These are phyloP conservation scores for Cyclophora albipunctata DNA, from an alignment of 2,888 invertebrate species.

Conservation along the genomic window DNA sequence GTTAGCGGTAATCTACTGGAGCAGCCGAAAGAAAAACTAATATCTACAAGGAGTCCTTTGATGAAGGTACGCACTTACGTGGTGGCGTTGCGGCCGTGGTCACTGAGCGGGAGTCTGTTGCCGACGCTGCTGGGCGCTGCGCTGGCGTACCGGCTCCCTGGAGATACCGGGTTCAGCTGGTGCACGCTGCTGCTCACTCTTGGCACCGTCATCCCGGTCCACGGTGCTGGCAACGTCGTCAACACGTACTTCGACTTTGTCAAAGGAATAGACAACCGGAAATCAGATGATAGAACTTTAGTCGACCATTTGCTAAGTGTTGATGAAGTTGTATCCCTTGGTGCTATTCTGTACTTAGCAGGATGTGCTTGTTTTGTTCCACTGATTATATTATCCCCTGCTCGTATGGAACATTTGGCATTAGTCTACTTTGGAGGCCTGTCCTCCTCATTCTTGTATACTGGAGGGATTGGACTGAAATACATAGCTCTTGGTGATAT, in stretches of 20 bases:
- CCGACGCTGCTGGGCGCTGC: slow-evolving; percentile 93
- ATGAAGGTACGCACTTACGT: slow-evolving; percentile 94
- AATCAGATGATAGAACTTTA: slow-evolving; percentile 94
- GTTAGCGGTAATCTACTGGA: slow-evolving; percentile 64
- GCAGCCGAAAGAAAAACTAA: slow-evolving; percentile 55
- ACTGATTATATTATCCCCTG: slow-evolving; percentile 86
- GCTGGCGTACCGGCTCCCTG: slow-evolving; percentile 88
- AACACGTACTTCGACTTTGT: slow-evolving; percentile 97
- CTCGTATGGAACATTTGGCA: slow-evolving; percentile 95
- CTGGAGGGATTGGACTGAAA: slow-evolving; percentile 96
- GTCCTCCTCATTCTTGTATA: slow-evolving; percentile 96
- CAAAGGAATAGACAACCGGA: slow-evolving; percentile 93
- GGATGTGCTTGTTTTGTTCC: slow-evolving; percentile 90
- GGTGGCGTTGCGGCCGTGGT: slow-evolving; percentile 94
- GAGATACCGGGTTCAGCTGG: slow-evolving; percentile 84
- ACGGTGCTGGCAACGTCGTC: slow-evolving; percentile 97
- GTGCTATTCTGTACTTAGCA: slow-evolving; percentile 89
- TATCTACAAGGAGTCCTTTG: slow-evolving; percentile 69
- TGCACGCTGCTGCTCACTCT: slow-evolving; percentile 86
- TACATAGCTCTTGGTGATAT: slow-evolving; percentile 97
- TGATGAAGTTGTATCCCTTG: slow-evolving; percentile 88
- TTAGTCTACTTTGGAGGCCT: slow-evolving; percentile 96
- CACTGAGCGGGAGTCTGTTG: slow-evolving; percentile 91
- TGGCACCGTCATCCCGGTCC: slow-evolving; percentile 91
- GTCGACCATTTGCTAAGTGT: slow-evolving; percentile 90